phyloP scores from a whole-genome alignment of 2,797 vertebrate species.

The Rhinoraja longicauda region DNA sequence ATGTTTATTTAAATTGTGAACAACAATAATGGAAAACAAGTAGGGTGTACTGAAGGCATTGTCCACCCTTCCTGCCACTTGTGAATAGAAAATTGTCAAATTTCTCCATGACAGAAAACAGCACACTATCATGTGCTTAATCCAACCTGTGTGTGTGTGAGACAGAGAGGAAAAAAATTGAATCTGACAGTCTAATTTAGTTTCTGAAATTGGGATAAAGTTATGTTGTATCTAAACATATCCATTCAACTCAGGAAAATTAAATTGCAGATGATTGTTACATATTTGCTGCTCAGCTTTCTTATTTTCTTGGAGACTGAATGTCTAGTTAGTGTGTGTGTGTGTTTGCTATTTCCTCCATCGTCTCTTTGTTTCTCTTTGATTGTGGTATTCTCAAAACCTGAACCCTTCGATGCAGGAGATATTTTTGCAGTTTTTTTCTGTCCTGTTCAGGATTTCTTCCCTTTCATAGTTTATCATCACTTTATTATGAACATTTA shows the following conservation, averaged over 20 bases:
- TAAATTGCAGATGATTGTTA: conserved; percentile 14
- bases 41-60: not conserved
- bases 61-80: not conserved
- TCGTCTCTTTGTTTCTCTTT: conserved; percentile 28
- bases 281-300: not conserved
- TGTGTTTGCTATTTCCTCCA: not conserved
- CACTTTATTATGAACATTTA: not conserved
- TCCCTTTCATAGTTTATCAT: not conserved
- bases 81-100: not conserved
- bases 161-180: not conserved
- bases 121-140: not conserved
- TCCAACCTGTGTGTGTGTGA: not conserved
- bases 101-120: not conserved
- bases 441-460: not conserved
- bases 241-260: not conserved
- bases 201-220: not conserved
- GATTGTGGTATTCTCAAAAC: not conserved
- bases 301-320: conserved; percentile 33
- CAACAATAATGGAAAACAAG: not conserved
- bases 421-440: not conserved
- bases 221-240: not conserved
- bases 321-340: conserved; percentile 17
- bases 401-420: not conserved
- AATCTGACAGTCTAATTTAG: not conserved
- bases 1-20: not conserved